Evolutionary conservation across 2,797 vertebrate genomes (phyloP).

Genomic region (Sciaenops ocellatus): DNA sequence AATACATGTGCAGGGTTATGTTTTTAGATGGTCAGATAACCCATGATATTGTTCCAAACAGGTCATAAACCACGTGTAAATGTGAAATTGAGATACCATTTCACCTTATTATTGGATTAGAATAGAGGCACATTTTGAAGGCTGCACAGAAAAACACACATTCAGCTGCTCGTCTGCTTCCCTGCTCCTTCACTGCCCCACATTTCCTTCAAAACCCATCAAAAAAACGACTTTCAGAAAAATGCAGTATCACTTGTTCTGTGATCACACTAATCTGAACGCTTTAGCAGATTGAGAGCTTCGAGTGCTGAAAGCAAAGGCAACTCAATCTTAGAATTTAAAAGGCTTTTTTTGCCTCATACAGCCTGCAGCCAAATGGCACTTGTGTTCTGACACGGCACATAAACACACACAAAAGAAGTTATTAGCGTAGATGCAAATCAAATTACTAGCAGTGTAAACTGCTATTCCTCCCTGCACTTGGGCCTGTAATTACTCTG

Average conservation of each 20-base stretch:
- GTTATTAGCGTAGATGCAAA: constrained; percentile 92
- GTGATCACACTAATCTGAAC: constrained; percentile 77
- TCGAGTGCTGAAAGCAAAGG: constrained; percentile 79
- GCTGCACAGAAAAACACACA: constrained; percentile 27
- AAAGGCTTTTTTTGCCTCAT: constrained; percentile 76
- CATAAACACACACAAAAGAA: constrained; percentile 91
- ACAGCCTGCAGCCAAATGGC: constrained; percentile 87
- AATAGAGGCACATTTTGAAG: constrained; percentile 28
- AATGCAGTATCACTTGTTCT: constrained; percentile 75
- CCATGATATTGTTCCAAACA: constrained; percentile 1
- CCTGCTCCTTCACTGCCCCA: constrained; percentile 60
- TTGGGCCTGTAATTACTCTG: constrained; percentile 89
- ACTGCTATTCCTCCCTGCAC: constrained; percentile 88
- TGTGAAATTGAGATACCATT: neutral
- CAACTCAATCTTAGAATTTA: constrained; percentile 86
- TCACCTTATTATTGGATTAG: neutral
- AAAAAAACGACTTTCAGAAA: constrained; percentile 74
- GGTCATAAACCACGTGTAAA: neutral
- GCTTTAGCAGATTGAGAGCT: constrained; percentile 80
- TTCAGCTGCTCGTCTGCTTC: constrained; percentile 35
- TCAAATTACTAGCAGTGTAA: constrained; percentile 90
- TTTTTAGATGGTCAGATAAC: constrained; percentile 28
- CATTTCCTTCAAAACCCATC: constrained; percentile 72
- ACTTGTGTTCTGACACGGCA: constrained; percentile 90
- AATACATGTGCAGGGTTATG: neutral